A percentile compares a stretch with the other conserved stretches of the same genome.
phyloP scores from a whole-genome alignment of 2,797 vertebrate genomes.

The Varecia variegata region DNA sequence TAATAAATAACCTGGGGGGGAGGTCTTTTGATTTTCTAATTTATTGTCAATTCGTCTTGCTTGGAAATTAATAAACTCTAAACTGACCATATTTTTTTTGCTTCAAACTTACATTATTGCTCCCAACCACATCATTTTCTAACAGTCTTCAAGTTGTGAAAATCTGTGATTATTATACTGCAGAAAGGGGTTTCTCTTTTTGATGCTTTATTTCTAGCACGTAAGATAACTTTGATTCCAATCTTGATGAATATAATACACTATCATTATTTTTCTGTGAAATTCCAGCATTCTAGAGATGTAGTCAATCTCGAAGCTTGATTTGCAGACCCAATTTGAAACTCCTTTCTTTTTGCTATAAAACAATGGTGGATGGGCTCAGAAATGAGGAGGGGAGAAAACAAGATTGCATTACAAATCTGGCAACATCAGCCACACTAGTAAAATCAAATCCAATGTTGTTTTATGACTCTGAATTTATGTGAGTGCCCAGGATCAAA shows the following conservation, averaged over 20 bases:
- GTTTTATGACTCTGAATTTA: constrained; percentile 88
- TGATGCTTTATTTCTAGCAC: background rate
- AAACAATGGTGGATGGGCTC: constrained; percentile 74
- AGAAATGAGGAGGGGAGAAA: constrained; percentile 78
- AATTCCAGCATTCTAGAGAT: constrained; percentile 50
- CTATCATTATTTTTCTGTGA: constrained; percentile 45
- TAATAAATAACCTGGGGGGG: background rate
- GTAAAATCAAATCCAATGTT: constrained; percentile 87
- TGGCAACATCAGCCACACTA: constrained; percentile 86
- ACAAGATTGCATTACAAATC: constrained; percentile 84
- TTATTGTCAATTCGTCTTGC: constrained; percentile 3
- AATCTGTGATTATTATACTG: background rate
- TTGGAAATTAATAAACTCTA: background rate
- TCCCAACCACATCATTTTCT: background rate
- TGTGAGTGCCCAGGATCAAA: constrained; percentile 88
- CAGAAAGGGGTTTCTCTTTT: constrained; percentile 14
- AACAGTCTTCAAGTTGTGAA: background rate
- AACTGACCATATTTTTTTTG: background rate
- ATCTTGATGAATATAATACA: background rate
- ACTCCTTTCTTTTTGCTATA: constrained; percentile 71
- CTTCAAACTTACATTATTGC: background rate
- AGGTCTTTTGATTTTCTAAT: background rate
- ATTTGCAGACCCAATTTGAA: constrained; percentile 65
- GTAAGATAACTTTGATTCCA: background rate
- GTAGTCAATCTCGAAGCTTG: constrained; percentile 46